Base-by-base conservation (phyloP, 2,888 invertebrate genomes). In the Eubasilissa splendida region DNA sequence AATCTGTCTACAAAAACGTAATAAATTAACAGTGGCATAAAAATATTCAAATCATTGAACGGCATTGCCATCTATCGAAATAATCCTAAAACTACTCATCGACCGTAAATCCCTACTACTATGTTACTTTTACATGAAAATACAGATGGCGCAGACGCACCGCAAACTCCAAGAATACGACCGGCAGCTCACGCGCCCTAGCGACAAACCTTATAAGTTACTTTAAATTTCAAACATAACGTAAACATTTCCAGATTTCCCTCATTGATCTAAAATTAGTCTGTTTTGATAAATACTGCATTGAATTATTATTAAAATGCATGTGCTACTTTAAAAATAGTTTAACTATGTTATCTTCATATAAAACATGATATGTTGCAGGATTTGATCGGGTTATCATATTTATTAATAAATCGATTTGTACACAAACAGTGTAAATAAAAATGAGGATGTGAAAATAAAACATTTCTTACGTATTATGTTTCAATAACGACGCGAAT, bases 101-200 rank as follows among this genome's bases (percentile, higher is more conserved):
- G 74, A 74, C 54, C 74, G 58, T 4, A 65, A 65, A 74, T 79
- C 65, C 54, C 79, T 74, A 65, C 65, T 11, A 8, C 8, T 42
- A 11, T 0, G 42, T 42, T 58, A 70, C 5, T 52, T 68, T 11
- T 54, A 63, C 58, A 60, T 58, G 11, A 70, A 70, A 22, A 14
- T 42, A 50, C 12, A 76, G 77, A 77, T 68, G 68, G 70, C 77
- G 68, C 77, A 70, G 7, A 68, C 56, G 70, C 52, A 53, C 58
- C 8, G 65, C 5, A 59, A 76, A 33, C 63, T 4, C 12, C 2
- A 63, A 63, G 10, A 63, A 63, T 11, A 33, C 31, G 10, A 11
- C 42, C 42, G 3, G 42, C 42, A 42, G 42, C 4, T 54, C 22
- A 31, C 63, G 53, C 22, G 53, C 42, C 54, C 71, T 71, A 53